Evolutionary conservation across 2,797 vertebrate species (phyloP), one percentile per base, ranked within the genome.

Genomic region (Muraenolepis orangiensis): DNA sequence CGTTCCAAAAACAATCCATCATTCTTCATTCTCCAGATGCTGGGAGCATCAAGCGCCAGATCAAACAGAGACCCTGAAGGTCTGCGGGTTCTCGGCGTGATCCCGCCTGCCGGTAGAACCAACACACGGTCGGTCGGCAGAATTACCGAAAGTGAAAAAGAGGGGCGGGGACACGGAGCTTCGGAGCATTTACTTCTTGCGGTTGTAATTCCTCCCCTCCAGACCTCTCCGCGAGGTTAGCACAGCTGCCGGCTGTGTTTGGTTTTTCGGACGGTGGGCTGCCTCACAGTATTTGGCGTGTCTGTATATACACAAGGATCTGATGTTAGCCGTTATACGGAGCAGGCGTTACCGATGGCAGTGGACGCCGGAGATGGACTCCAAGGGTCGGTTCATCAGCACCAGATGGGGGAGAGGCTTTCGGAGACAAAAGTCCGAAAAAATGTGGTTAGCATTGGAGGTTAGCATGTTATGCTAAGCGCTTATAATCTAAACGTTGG

Each of bases 1-100:
- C 67, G 77, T 81, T 72, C 64, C 61, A 80, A 80, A 76, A 84
- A 61, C 46, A 57, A 80, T 85, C 85, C 83, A 77, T 83, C 85
- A 78, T 70, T 78, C 83, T 78, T 83, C 85, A 78, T 70, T 78
- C 38, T 84, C 81, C 87, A 87, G 88, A 86, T 87, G 85, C 71
- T 13, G 73, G 71, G 81, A 70, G 76, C 81, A 82, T 85, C 82
- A 85, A n/a, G 73, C 79, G 85, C 82, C 88, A 87, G 84, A 85
- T 85, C 79, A 81, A 76, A 80, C 71, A 80, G 61, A 83, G 71
- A n/a, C 46, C 72, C 75, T 70, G 70, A 71, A 82, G 83, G 85
- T 87, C 80, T 75, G 81, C 70, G 46, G 29, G 86, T 86, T 80
- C 82, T 80, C 71, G 69, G 67, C 73, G 73, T 28, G 23, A 23